phyloP scores from a whole-genome alignment of 2,888 invertebrate species.

The Deilephila elpenor region DNA sequence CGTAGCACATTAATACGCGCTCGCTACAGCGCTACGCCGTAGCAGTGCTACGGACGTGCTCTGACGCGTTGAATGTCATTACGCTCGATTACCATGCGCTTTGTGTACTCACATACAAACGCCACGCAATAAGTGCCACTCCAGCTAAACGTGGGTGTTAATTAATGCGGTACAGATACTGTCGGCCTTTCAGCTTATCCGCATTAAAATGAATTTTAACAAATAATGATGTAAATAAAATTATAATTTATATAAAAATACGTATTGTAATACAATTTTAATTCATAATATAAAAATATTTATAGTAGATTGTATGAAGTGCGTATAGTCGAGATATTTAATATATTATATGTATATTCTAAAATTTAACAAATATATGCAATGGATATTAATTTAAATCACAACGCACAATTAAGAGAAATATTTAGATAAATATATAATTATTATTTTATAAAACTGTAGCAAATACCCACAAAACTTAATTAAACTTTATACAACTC shows the following conservation, averaged over 20 bases:
- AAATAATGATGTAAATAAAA: neutral
- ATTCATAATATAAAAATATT: too few relatives aligned
- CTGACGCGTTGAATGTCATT: constrained; percentile 29
- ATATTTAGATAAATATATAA: neutral
- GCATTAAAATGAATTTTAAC: neutral
- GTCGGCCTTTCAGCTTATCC: neutral
- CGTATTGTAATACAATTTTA: too few relatives aligned
- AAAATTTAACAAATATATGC: too few relatives aligned
- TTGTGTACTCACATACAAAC: constrained; percentile 9
- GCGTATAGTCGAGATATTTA: too few relatives aligned
- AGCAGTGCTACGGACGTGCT: constrained; percentile 21
- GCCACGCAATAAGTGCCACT: constrained; percentile 11
- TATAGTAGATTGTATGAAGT: too few relatives aligned
- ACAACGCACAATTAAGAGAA: too few relatives aligned
- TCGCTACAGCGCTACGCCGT: neutral
- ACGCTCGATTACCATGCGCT: constrained; percentile 29
- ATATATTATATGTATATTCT: too few relatives aligned
- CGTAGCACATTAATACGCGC: constrained; percentile 49
- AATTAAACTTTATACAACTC: too few relatives aligned
- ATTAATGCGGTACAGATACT: neutral
- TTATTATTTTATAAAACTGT: too few relatives aligned
- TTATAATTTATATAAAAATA: too few relatives aligned
- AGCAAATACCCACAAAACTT: too few relatives aligned
- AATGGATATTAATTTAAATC: too few relatives aligned
- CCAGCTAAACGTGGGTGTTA: constrained; percentile 7